Percentiles rank a stretch among this genome's conserved stretches.
Conservation (phyloP, 2,888 invertebrate species). For the Watsonalla cultraria region DNA sequence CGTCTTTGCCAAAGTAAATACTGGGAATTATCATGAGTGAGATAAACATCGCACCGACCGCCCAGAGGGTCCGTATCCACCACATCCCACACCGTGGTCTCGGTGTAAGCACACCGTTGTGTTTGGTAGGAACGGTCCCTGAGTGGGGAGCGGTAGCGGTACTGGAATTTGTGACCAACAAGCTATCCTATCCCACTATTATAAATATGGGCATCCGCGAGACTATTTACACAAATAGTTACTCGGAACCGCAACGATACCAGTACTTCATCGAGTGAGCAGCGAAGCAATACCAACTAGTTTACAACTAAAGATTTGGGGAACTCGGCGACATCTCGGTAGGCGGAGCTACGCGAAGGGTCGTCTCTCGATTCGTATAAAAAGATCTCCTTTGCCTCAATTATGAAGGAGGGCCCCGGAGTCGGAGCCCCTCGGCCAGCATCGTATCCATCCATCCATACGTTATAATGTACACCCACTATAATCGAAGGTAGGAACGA, state of each 20-base stretch:
- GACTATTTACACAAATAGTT: background rate
- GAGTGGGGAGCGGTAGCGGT: constrained; percentile 11
- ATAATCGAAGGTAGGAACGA: too few relatives aligned
- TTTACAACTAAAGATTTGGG: background rate
- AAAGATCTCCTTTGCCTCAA: background rate
- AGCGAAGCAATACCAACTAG: too few relatives aligned
- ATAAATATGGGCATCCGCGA: background rate
- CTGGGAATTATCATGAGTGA: constrained; percentile 45
- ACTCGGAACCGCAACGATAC: background rate
- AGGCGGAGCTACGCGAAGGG: background rate
- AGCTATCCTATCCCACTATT: constrained; percentile 4
- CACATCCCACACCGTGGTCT: too few relatives aligned
- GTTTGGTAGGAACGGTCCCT: background rate
- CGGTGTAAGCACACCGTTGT: too few relatives aligned
- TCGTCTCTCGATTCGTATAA: background rate
- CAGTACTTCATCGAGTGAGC: too few relatives aligned
- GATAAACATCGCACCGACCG: constrained; percentile 34
- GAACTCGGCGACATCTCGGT: background rate
- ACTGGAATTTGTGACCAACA: constrained; percentile 41
- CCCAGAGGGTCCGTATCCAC: too few relatives aligned
- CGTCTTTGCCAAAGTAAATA: constrained; percentile 23
- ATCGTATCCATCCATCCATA: too few relatives aligned
- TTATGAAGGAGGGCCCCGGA: background rate
- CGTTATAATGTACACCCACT: too few relatives aligned
- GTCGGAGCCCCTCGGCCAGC: too few relatives aligned